A percentile compares a stretch with the other conserved stretches of the same genome.
Evolutionary conservation across 2,888 invertebrate genomes (phyloP).

Genomic region (Nomada lathburiana): DNA sequence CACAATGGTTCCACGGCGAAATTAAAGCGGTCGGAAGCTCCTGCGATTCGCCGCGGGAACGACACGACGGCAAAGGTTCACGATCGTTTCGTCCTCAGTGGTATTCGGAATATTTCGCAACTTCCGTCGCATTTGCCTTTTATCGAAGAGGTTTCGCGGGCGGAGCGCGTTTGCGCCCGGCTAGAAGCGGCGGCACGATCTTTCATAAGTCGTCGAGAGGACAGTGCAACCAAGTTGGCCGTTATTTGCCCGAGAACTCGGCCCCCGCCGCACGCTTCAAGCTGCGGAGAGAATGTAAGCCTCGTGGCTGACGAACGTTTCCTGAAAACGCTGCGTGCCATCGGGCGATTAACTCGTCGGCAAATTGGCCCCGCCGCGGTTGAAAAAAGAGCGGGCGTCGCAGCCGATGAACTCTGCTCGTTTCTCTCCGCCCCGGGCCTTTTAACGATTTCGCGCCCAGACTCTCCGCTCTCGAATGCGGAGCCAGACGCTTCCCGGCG

Average conservation of each 20-base stretch:
- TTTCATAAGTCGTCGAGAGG: no score
- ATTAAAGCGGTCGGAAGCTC: slow-evolving; percentile 54
- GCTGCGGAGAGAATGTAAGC: neutral
- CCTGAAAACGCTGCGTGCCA: slow-evolving; percentile 14
- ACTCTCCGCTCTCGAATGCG: slow-evolving; percentile 16
- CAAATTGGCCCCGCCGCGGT: slow-evolving; percentile 38
- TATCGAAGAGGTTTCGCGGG: no score
- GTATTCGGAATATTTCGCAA: no score
- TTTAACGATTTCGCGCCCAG: slow-evolving; percentile 52
- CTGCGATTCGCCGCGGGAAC: slow-evolving; percentile 32
- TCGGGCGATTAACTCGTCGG: slow-evolving; percentile 43
- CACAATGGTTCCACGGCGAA: slow-evolving; percentile 37
- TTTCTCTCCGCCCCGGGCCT: slow-evolving; percentile 40
- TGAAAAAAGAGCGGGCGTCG: slow-evolving; percentile 38
- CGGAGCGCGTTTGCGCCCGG: no score
- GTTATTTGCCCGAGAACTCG: neutral
- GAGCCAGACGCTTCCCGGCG: neutral
- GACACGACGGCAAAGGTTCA: neutral
- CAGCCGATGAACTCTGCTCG: slow-evolving; percentile 54
- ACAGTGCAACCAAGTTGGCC: no score
- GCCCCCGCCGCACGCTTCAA: neutral
- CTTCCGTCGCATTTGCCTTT: no score
- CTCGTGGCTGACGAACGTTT: slow-evolving; percentile 18
- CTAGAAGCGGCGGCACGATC: no score
- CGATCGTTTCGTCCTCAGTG: neutral